Conservation (phyloP, 2,888 invertebrate species). For the Cryptus armator region DNA sequence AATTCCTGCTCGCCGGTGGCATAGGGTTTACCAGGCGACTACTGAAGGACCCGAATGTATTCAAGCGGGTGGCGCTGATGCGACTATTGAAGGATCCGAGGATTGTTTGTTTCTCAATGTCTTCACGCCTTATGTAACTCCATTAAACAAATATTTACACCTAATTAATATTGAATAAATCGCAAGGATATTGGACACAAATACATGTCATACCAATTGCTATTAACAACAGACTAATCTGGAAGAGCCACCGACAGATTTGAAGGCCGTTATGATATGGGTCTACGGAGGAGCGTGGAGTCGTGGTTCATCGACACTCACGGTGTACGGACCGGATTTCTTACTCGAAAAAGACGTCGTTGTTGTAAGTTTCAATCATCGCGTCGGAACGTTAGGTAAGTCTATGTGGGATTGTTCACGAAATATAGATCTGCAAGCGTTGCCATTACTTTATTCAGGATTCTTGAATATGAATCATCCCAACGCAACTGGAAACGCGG, state of each 20-base stretch:
- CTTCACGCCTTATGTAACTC: conserved; percentile 73
- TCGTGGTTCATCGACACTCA: background rate
- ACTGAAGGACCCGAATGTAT: conserved; percentile 66
- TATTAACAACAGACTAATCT: conserved; percentile 8
- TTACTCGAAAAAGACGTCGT: conserved; percentile 55
- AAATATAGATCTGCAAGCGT: no score
- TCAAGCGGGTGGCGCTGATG: conserved; percentile 53
- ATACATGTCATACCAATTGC: background rate
- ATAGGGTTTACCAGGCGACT: conserved; percentile 58
- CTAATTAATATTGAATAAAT: no score
- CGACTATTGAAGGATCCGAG: conserved; percentile 70
- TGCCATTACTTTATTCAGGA: conserved; percentile 6
- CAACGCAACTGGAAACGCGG: conserved; percentile 56
- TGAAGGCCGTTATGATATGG: conserved; percentile 19
- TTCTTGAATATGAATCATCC: conserved; percentile 48
- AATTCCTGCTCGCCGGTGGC: conserved; percentile 70
- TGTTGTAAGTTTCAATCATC: conserved; percentile 42
- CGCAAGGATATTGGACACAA: no score
- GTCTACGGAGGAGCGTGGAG: conserved; percentile 17
- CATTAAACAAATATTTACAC: no score
- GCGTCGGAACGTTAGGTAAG: conserved; percentile 43
- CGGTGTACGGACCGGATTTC: conserved; percentile 39
- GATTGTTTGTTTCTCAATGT: conserved; percentile 77
- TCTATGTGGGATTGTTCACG: no score
- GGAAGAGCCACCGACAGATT: background rate